Conservation (phyloP, 2,113 vertebrate genomes). For the Thalassarche chlororhynchos region DNA sequence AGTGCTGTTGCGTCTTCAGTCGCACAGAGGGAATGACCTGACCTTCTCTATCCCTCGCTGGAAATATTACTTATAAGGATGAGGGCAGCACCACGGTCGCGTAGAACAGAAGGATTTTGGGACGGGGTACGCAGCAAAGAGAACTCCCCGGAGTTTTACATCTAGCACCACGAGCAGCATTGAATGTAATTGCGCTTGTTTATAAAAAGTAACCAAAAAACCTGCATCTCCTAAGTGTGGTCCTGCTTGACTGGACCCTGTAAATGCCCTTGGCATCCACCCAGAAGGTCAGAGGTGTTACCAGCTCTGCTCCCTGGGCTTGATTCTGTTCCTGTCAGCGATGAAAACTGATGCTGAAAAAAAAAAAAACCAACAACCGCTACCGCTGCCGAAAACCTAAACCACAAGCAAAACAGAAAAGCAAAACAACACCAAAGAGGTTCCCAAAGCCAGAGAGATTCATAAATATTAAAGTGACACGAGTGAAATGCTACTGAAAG, state of each 20-base stretch:
- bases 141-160: neutral
- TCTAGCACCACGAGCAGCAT: neutral
- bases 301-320: neutral
- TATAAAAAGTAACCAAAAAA: neutral
- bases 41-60: neutral
- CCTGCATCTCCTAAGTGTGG: accelerated
- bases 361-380: neutral
- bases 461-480: conserved; percentile 40
- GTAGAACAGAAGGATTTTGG: neutral
- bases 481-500: neutral
- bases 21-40: neutral
- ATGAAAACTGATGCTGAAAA: neutral
- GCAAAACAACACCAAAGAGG: neutral
- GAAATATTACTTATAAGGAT: neutral
- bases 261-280: neutral
- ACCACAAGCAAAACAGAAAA: neutral
- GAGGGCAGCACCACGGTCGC: accelerated
- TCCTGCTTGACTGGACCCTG: neutral
- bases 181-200: accelerated
- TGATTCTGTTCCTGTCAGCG: neutral
- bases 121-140: neutral
- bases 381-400: neutral
- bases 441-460: conserved; percentile 14
- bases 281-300: neutral
- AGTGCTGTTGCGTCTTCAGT: neutral